Base-by-base conservation (phyloP, 1,140 invertebrate species). In the Dendrolimus kikuchii region DNA sequence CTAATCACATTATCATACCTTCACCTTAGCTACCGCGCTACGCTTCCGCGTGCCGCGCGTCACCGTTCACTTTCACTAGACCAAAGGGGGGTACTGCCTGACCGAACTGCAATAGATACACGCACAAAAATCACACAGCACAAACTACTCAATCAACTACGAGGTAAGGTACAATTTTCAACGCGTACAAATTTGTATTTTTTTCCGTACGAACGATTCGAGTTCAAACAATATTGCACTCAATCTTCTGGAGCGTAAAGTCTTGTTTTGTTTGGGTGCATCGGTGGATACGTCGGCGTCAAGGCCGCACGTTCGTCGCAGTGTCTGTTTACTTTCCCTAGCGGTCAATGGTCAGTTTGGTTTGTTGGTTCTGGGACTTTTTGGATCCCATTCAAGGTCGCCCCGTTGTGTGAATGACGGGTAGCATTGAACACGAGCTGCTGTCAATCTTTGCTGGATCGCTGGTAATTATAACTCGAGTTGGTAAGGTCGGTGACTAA, bases 301-400 rank as follows among this genome's bases (percentile, higher is more conserved):
- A 81, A 77, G 78, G 76, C 74, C 78, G 68, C 68, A 63, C 67
- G 70, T 71, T 62, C 58, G 56, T 51, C 53, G 50, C 57, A 47
- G 41, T 41, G 53, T 62, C 54, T 77, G 72, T 81, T 81, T 77
- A 77, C 79, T 82, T 82, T 82, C 79, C 79, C 76, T 75, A 68
- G 71, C 74, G 77, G 77, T 78, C 77, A 78, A 69, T 71, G 74
- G 74, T 76, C 74, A 77, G 59, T 56, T 51, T 62, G 55, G 66
- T 51, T 23, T 62, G 60, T 67, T 67, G 49, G 59, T 50, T 50
- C 23, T 57, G 45, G 46, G 59, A 43, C 38, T 60, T 64, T 65
- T 64, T 63, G 49, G 46, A 53, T 58, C 23, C 46, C 48, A 53
- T 55, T 57, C 62, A 72, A 72, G 66, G 64, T 69, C 64, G 66